phyloP scores from a whole-genome alignment of 1,140 invertebrate genomes.

The Cyclina sinensis region DNA sequence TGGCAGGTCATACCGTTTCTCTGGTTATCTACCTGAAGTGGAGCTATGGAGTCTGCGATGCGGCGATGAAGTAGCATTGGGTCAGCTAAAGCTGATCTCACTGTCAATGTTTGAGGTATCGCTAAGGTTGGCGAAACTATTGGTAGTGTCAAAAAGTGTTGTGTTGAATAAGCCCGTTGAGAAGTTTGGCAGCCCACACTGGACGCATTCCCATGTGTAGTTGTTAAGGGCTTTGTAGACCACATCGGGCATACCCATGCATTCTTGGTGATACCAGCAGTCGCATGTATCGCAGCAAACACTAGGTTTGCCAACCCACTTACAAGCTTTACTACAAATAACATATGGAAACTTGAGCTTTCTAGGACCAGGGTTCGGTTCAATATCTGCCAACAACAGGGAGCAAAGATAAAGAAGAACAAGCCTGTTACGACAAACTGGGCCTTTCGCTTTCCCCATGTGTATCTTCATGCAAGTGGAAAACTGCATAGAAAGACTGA shows the following conservation, averaged over 20 bases:
- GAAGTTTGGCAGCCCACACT: conserved; percentile 66
- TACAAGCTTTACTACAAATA: conserved; percentile 30
- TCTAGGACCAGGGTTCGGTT: conserved; percentile 52
- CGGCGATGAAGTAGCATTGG: conserved; percentile 54
- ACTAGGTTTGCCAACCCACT: conserved; percentile 31
- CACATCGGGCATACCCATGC: conserved; percentile 46
- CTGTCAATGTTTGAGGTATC: not conserved
- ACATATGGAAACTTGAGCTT: conserved; percentile 24
- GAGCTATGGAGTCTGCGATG: too few relatives aligned
- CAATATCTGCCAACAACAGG: conserved; percentile 26
- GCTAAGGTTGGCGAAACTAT: not conserved
- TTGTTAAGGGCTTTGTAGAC: conserved; percentile 5
- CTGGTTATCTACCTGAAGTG: too few relatives aligned
- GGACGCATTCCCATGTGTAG: conserved; percentile 47
- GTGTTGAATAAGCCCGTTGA: conserved; percentile 54
- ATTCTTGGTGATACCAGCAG: conserved; percentile 42
- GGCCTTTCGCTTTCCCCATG: not conserved
- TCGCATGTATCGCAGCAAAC: conserved; percentile 59
- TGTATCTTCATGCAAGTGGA: not conserved
- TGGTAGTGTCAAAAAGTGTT: conserved; percentile 24
- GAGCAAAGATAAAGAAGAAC: conserved; percentile 36
- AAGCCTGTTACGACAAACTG: conserved; percentile 29
- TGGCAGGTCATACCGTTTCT: conserved; percentile 36
- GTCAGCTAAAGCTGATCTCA: conserved; percentile 46
- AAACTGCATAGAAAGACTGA: too few relatives aligned